Evolutionary conservation across 2,797 vertebrate species (phyloP).

Genomic region (Pseudochirops cupreus): DNA sequence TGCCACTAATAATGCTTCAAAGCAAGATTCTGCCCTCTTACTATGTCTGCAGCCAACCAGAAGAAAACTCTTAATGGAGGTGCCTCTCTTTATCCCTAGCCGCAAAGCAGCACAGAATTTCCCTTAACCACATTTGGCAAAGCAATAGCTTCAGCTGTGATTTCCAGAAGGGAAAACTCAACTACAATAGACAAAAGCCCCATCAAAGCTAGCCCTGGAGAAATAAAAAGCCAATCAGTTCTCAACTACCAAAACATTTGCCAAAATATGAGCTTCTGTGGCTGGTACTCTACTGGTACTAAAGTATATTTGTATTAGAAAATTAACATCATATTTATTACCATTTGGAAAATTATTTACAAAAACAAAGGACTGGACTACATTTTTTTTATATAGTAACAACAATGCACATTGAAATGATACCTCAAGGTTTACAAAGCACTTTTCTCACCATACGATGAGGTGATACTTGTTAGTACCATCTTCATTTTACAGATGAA

Average conservation of each 20-base stretch:
- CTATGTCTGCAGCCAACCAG: neutral
- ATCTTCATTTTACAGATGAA: neutral
- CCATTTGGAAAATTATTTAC: neutral
- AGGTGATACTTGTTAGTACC: neutral
- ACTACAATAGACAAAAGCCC: neutral
- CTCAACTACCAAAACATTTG: neutral
- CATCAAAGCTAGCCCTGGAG: constrained; percentile 5
- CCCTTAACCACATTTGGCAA: constrained; percentile 18
- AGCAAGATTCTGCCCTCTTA: constrained; percentile 25
- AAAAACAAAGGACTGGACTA: neutral
- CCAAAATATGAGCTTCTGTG: neutral
- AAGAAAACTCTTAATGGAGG: constrained; percentile 28
- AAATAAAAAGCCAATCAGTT: constrained; percentile 14
- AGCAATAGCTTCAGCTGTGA: constrained; percentile 15
- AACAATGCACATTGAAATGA: neutral
- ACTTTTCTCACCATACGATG: neutral
- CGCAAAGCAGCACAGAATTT: neutral
- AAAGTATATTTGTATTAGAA: constrained; percentile 5
- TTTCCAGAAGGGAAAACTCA: constrained; percentile 13
- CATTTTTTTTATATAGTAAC: neutral
- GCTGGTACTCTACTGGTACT: neutral
- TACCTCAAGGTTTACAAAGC: neutral
- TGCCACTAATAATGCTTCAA: constrained; percentile 47
- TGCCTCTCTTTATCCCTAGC: neutral
- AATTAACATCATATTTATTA: neutral